Evolutionary conservation across 2,113 vertebrate genomes (phyloP), one percentile per base, ranked within the genome.

Genomic region (Lota lota): DNA sequence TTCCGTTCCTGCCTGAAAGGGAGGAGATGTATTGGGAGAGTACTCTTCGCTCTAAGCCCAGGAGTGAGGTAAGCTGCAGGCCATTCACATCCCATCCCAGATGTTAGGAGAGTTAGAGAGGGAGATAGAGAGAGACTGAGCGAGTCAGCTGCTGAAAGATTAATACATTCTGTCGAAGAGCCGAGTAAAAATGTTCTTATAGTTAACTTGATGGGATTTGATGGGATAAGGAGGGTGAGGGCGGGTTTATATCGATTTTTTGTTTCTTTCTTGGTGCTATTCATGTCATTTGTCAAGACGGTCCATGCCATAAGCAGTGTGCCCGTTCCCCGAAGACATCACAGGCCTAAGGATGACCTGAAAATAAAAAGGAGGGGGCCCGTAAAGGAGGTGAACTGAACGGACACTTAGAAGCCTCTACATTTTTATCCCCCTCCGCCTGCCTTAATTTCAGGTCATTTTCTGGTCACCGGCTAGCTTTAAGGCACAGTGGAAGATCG

Each of bases 111-210:
- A 63, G 76, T 78, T 78, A 75, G 62, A 62, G 50, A 79, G 73
- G 76, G 69, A 75, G 64, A 79, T 59, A 72, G 20, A 63, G 76
- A 79, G 79, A 75, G 60, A 62, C 6, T 17, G 53, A 77, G 73
- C 74, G 69, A 84, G 72, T 72, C 74, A 72, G 79, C 80, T 71
- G 81, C 68, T 85, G 66, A 88, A 86, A 87, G 79, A 90, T 86
- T 81, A 85, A 82, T 81, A 89, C 74, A 79, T 67, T 64, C 76
- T 67, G 68, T 75, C 77, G 74, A 76, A 85, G 79, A 82, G 40
- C 47, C 58, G 67, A 72, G 80, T 28, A 71, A 80, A 80, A 86
- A 84, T 72, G 77, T 79, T 89, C 85, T 85, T 82, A 82, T 72
- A 83, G 73, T 70, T 69, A 64, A 47, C 40, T 47, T 47, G 40